Evolutionary conservation across 2,888 invertebrate species (phyloP).

Genomic region (Anoplius nigerrimus): DNA sequence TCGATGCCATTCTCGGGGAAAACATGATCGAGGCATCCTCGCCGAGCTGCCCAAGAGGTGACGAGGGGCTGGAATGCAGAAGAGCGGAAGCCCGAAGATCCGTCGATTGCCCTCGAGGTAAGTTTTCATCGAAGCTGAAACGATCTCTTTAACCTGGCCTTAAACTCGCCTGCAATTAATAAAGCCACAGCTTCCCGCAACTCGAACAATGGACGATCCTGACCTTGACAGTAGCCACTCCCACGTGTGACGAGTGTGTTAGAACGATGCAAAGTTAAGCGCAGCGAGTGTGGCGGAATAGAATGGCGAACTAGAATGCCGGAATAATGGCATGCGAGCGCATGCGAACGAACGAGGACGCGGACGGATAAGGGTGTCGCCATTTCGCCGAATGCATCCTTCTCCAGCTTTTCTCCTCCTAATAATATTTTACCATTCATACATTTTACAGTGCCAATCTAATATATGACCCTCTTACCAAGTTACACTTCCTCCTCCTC

Average conservation of each 20-base stretch:
- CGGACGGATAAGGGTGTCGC: too few relatives aligned
- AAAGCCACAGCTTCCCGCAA: conserved; percentile 11
- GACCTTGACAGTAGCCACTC: conserved; percentile 62
- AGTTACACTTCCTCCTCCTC: too few relatives aligned
- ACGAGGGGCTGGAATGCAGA: conserved; percentile 72
- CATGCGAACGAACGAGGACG: too few relatives aligned
- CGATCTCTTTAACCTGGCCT: too few relatives aligned
- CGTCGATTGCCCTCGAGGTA: conserved; percentile 73
- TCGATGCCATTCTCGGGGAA: conserved; percentile 68
- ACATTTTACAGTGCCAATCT: too few relatives aligned
- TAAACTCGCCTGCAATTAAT: conserved; percentile 18
- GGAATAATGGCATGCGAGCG: too few relatives aligned
- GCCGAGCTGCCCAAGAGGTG: conserved; percentile 70
- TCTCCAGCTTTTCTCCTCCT: too few relatives aligned
- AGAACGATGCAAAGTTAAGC: conserved; percentile 24
- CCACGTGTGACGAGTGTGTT: conserved; percentile 28
- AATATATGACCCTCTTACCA: too few relatives aligned
- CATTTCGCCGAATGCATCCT: too few relatives aligned
- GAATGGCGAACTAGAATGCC: too few relatives aligned
- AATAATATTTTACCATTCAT: too few relatives aligned
- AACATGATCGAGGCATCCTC: conserved; percentile 64
- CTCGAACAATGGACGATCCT: conserved; percentile 41
- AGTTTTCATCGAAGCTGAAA: conserved; percentile 17
- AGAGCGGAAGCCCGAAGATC: conserved; percentile 73
- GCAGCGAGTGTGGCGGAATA: conserved; percentile 16